A percentile compares a stretch with the other conserved stretches of the same genome.
phyloP scores from a whole-genome alignment of 2,797 vertebrate genomes.

The Carduelis carduelis region DNA sequence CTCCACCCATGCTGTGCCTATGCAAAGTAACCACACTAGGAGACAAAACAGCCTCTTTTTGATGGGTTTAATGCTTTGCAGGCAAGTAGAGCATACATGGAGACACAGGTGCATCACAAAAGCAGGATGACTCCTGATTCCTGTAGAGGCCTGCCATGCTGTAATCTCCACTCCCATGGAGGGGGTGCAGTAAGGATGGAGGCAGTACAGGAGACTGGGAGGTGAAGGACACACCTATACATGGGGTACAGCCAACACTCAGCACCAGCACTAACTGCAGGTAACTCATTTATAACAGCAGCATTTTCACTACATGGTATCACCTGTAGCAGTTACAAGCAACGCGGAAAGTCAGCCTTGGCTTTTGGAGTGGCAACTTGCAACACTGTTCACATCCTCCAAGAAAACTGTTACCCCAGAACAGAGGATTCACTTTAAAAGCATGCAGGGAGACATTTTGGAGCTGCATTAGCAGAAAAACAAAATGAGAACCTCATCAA shows the following conservation, averaged over 20 bases:
- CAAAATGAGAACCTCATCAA: background rate
- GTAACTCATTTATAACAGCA: background rate
- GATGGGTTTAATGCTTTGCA: background rate
- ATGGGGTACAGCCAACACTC: background rate
- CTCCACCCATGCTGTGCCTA: background rate
- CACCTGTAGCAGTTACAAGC: background rate
- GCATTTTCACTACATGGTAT: background rate
- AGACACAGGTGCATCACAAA: background rate
- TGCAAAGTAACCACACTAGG: background rate
- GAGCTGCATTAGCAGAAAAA: background rate
- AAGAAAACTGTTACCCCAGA: background rate
- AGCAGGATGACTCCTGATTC: background rate
- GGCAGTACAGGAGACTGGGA: background rate
- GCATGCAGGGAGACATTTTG: background rate
- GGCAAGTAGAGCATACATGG: fast-evolving
- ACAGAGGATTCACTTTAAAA: background rate
- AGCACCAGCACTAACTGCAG: background rate
- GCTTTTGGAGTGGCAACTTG: background rate
- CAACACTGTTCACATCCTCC: background rate
- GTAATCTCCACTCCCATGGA: background rate
- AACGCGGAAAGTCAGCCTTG: background rate
- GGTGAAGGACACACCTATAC: background rate
- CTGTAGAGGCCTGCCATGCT: background rate
- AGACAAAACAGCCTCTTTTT: background rate
- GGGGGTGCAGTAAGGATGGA: background rate